phyloP scores from a whole-genome alignment of 2,113 vertebrate genomes.

The Trachemys scripta region DNA sequence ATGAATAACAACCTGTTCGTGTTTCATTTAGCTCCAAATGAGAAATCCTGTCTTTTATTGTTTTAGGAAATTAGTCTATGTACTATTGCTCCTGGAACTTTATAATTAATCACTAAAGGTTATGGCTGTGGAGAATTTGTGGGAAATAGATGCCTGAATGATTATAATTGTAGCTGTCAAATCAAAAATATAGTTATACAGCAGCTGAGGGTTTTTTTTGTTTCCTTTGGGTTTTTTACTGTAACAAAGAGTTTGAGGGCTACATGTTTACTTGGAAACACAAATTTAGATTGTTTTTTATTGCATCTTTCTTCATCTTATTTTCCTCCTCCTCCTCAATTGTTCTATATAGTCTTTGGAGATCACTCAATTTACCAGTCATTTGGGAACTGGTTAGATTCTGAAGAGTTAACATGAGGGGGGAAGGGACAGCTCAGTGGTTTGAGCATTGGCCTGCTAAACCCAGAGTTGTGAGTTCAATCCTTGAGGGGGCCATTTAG shows the following conservation, averaged over 20 bases:
- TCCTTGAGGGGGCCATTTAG: no score
- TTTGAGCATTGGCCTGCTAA: no score
- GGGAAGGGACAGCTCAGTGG: no score
- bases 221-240: conserved; percentile 7
- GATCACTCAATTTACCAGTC: rapidly evolving
- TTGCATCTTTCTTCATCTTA: rapidly evolving
- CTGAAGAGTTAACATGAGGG: background rate
- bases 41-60: conserved; percentile 86
- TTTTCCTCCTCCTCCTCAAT: background rate
- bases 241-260: conserved; percentile 53
- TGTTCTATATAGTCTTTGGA: background rate
- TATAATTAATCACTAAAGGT: conserved; percentile 84
- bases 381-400: background rate
- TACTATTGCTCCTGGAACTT: conserved; percentile 82
- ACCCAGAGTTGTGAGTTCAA: no score
- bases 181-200: conserved; percentile 75
- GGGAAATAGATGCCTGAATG: conserved; percentile 79
- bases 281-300: background rate
- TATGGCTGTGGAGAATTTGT: conserved; percentile 79
- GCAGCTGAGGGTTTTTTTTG: conserved; percentile 58
- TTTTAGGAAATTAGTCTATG: conserved; percentile 85
- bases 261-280: conserved; percentile 39
- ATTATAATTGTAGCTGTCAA: conserved; percentile 82
- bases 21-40: conserved; percentile 84
- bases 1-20: conserved; percentile 82